These are phyloP conservation scores for Narcine bancroftii DNA, from an alignment of 2,113 vertebrate genomes.

Conservation along the genomic window DNA sequence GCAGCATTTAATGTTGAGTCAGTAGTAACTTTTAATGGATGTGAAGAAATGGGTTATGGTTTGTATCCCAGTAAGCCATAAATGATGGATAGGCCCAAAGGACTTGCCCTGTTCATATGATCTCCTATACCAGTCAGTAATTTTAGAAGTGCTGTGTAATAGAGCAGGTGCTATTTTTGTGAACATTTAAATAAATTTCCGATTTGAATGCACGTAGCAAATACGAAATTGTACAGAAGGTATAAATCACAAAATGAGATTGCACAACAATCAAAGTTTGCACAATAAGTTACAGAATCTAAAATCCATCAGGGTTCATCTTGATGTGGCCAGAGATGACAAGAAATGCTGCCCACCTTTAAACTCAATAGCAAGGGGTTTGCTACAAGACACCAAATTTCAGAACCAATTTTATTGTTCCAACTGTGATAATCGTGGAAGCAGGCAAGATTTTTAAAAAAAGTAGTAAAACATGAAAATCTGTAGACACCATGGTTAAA, in stretches of 20 bases:
- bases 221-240: neutral
- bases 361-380: neutral
- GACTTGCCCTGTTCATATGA: too few species aligned
- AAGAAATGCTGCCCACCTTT: neutral
- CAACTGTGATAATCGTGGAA: neutral
- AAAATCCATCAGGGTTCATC: neutral
- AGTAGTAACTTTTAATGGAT: too few species aligned
- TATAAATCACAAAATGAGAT: neutral
- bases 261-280: neutral
- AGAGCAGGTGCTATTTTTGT: neutral
- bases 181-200: neutral
- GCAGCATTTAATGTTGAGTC: too few species aligned
- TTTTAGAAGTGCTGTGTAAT: neutral
- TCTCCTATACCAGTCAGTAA: too few species aligned
- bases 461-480: too few species aligned
- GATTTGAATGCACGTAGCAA: neutral
- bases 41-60: too few species aligned
- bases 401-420: neutral
- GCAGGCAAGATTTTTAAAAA: neutral
- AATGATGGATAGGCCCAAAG: too few species aligned
- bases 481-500: too few species aligned
- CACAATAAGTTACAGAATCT: neutral
- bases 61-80: too few species aligned
- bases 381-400: neutral
- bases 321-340: neutral